Conservation (phyloP, 2,888 invertebrate genomes). For the Loripinus fragilis region DNA sequence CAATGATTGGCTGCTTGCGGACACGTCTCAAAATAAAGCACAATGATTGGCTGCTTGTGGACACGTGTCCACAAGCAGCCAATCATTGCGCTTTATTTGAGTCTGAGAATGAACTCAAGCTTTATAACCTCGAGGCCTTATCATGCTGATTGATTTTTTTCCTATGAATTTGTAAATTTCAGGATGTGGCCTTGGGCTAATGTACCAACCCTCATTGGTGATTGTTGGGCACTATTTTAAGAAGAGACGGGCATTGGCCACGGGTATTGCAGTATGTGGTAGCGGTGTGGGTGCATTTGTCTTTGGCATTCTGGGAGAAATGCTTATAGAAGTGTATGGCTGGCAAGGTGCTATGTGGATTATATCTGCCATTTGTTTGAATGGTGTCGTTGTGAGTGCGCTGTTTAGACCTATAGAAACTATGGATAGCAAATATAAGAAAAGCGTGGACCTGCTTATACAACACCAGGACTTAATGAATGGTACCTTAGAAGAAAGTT, state of each 20-base stretch:
- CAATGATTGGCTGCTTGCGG: no score
- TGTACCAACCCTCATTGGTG: constrained; percentile 97
- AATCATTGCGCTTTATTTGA: no score
- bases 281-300: constrained; percentile 97
- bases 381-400: constrained; percentile 90
- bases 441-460: no score
- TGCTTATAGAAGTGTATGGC: constrained; percentile 87
- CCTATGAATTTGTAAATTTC: constrained; percentile 55
- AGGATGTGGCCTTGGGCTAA: constrained; percentile 96
- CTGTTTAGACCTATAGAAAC: constrained; percentile 91
- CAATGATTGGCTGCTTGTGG: no score
- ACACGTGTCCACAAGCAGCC: no score
- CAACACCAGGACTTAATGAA: no score
- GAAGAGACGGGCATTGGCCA: constrained; percentile 91
- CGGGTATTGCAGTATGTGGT: constrained; percentile 90
- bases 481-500: no score
- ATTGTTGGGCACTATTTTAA: constrained; percentile 99
- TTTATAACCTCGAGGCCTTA: no score
- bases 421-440: no score
- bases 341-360: constrained; percentile 91
- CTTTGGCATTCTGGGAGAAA: constrained; percentile 91
- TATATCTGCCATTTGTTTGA: constrained; percentile 91
- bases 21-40: no score
- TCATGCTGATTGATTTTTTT: no score
- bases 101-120: no score